These are phyloP conservation scores for Sarcophilus harrisii DNA, from an alignment of 2,797 vertebrate species.

Conservation along the genomic window DNA sequence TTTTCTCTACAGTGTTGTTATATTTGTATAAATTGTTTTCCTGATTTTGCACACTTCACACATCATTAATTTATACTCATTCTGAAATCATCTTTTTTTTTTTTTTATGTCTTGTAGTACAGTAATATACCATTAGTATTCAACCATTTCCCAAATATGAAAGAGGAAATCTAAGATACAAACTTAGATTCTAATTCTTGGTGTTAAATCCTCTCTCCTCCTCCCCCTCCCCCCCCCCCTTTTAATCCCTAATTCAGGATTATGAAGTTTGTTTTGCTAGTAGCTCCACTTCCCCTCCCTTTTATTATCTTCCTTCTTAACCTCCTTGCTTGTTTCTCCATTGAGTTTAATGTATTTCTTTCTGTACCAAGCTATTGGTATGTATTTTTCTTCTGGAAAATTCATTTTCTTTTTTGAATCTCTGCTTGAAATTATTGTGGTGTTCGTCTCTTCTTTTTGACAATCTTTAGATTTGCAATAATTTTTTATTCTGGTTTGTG, in stretches of 20 bases:
- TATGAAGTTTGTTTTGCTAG: background rate
- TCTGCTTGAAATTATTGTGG: background rate
- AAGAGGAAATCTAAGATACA: background rate
- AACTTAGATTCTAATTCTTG: background rate
- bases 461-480: background rate
- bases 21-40: background rate
- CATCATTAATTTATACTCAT: background rate
- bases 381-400: background rate
- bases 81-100: background rate
- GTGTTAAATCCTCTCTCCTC: background rate
- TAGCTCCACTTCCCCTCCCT: background rate
- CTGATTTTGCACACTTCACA: background rate
- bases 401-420: background rate
- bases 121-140: background rate
- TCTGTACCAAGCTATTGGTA: background rate
- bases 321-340: background rate
- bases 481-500: background rate
- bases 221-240: rapidly evolving
- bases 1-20: background rate
- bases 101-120: background rate
- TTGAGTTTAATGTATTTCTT: background rate
- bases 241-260: background rate
- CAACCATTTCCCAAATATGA: background rate
- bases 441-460: background rate
- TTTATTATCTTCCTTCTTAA: background rate